These are phyloP conservation scores for Muricea muricata DNA, from an alignment of 92 coral and sea anemone species.

Conservation along the genomic window DNA sequence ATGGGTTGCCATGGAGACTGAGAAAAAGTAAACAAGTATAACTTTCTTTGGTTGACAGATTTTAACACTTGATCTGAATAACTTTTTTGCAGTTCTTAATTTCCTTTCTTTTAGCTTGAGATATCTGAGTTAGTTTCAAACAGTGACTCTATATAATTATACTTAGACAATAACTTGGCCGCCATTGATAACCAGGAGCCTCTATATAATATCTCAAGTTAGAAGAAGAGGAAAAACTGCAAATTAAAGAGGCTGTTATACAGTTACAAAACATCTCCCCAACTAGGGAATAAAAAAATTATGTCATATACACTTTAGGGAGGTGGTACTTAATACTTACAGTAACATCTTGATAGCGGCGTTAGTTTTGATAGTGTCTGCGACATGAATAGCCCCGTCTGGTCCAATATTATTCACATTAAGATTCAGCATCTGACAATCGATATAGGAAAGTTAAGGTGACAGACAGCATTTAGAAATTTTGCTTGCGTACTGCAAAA, in stretches of 20 bases:
- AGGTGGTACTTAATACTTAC: slow-evolving; percentile 80
- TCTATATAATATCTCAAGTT: no score
- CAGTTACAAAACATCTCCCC: no score
- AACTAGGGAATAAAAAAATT: no score
- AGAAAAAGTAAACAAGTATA: neutral
- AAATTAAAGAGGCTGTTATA: no score
- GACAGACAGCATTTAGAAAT: neutral
- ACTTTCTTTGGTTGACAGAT: neutral
- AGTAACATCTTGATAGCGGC: slow-evolving; percentile 82
- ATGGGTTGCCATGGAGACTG: slow-evolving; percentile 91
- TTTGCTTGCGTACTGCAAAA: neutral
- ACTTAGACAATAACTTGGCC: no score
- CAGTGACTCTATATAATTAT: no score
- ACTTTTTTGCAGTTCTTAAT: no score
- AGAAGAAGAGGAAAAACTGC: no score
- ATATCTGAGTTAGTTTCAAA: no score
- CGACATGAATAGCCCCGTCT: slow-evolving; percentile 81
- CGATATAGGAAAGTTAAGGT: neutral
- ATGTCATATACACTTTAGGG: neutral
- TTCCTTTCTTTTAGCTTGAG: no score
- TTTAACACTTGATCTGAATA: no score
- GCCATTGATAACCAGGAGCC: no score
- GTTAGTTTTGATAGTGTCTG: slow-evolving; percentile 77
- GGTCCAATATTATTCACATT: slow-evolving; percentile 86
- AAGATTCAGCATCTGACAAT: slow-evolving; percentile 84